A percentile compares a stretch with the other conserved stretches of the same genome.
These are phyloP conservation scores for Ciona savignyi DNA, from an alignment of 23 tunicate species.

Conservation along the genomic window DNA sequence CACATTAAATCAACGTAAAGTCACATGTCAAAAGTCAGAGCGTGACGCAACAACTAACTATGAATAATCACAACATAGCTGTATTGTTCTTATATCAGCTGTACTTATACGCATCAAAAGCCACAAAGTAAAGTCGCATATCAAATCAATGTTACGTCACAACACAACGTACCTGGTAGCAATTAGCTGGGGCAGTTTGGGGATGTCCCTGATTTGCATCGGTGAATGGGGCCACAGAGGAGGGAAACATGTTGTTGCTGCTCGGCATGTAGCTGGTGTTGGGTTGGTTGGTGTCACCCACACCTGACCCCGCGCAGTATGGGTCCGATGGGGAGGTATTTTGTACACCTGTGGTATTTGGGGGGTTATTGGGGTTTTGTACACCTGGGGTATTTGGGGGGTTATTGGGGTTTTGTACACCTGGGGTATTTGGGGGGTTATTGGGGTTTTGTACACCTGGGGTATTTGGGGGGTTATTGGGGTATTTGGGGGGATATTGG, in stretches of 20 bases:
- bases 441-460: neutral
- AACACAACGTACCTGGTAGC: neutral
- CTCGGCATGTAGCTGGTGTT: neutral
- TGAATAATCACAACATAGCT: too few species aligned
- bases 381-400: conserved; percentile 12
- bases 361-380: too few species aligned
- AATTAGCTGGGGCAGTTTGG: conserved; percentile 6
- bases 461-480: neutral
- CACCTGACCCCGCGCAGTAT: conserved; percentile 46
- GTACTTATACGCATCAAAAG: too few species aligned
- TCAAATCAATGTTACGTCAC: too few species aligned
- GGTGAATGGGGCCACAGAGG: conserved; percentile 6
- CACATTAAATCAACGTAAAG: too few species aligned
- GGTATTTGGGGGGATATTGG: conserved; percentile 12
- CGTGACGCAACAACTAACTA: too few species aligned
- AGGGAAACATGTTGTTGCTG: conserved; percentile 4
- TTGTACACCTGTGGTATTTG: conserved; percentile 77
- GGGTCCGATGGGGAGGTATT: conserved; percentile 76
- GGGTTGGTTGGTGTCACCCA: neutral
- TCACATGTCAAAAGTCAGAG: too few species aligned
- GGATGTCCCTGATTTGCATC: conserved; percentile 30
- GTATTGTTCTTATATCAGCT: too few species aligned
- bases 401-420: conserved; percentile 12
- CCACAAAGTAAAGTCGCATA: too few species aligned
- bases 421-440: neutral